Evolutionary conservation across 2,113 vertebrate species (phyloP), one percentile per base, ranked within the genome.

Genomic region (Malurus melanocephalus): DNA sequence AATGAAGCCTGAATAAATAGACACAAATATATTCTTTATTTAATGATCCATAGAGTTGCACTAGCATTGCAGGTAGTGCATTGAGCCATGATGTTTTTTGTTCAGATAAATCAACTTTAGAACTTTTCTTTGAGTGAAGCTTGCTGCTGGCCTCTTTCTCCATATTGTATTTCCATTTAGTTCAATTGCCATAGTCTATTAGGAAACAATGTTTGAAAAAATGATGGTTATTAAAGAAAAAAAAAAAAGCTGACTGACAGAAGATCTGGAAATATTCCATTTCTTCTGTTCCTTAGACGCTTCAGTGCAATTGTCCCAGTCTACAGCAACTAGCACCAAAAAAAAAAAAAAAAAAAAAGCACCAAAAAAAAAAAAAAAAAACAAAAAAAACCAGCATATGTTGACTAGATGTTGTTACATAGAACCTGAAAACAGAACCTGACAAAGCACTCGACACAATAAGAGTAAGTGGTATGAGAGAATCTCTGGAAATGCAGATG

Each of bases 211-310:
- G 16, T 26, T 75, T 67, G 15, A 49, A 67, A 67, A 55, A 62
- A 43, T 1, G 0, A 42, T 28, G 3, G 2, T 20, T 33, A 72
- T 33, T 53, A 4, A 21, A 57, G 10, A 46, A 16, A 45, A 52
- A 59, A 33, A 68, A 52, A 60, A 33, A 24, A 3, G 0, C 11
- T 74, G 12, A 55, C 32, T 59, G 21, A 57, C 19, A 53, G 5
- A 7, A 46, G 49, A 56, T 68, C 9, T 78, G 46, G 27, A 89
- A 64, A 45, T 76, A 11, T 67, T 49, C 22, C 3, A 21, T 55
- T 64, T 60, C 43, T 75, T 76, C 28, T 72, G 12, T 53, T 92
- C 8, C 27, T 74, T 32, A 72, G 10, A 17, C 18, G 73, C 10
- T 62, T 57, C 40, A 81, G 6, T 52, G n/a, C 6, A 66, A 20